Evolutionary conservation across 2,113 vertebrate species (phyloP).

Genomic region (Epinephelus fuscoguttatus): DNA sequence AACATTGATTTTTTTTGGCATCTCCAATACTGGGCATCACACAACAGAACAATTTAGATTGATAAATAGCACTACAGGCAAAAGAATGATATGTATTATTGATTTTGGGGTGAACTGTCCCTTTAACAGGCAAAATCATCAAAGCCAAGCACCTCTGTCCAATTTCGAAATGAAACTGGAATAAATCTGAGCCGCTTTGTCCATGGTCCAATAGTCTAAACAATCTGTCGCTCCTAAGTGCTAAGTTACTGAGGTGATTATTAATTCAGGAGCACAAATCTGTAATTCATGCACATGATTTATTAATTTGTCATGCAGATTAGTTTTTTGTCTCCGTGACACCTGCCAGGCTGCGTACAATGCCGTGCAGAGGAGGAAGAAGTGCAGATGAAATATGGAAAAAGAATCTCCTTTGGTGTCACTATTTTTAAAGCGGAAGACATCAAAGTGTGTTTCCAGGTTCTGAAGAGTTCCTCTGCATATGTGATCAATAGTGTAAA

Average conservation of each 20-base stretch:
- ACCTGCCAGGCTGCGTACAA: not conserved
- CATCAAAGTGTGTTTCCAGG: not conserved
- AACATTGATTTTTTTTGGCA: no score
- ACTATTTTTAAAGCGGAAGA: not conserved
- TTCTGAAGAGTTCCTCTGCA: not conserved
- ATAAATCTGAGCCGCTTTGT: not conserved
- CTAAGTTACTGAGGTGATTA: not conserved
- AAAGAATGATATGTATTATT: no score
- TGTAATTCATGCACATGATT: conserved; percentile 1
- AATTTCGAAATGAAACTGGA: not conserved
- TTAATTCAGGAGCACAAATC: not conserved
- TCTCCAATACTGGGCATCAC: no score
- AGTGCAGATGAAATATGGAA: not conserved
- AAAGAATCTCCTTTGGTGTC: not conserved
- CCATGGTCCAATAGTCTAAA: not conserved
- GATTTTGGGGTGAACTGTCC: no score
- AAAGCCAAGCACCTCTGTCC: not conserved
- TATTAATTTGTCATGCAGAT: conserved; percentile 5
- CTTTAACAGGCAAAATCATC: no score
- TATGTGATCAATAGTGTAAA: not conserved
- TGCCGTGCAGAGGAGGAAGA: not conserved
- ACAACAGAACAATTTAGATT: no score
- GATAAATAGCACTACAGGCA: no score
- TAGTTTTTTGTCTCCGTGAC: not conserved
- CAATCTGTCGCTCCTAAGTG: not conserved